Conservation (phyloP, 1,140 invertebrate genomes). For the Neodiprion virginianus region DNA sequence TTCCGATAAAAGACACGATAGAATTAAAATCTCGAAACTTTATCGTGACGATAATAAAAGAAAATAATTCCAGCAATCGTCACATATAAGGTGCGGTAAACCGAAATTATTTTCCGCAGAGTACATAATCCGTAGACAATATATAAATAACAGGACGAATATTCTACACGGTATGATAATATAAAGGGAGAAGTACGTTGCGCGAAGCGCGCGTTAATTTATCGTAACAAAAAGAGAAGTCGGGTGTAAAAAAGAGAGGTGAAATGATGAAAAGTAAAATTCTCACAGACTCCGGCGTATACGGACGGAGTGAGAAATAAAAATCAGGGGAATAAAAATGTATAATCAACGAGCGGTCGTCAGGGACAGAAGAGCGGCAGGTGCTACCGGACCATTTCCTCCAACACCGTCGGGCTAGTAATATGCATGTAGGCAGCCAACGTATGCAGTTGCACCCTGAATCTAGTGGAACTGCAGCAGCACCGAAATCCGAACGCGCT, state of each 20-base stretch:
- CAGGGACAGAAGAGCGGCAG: slow-evolving; percentile 1
- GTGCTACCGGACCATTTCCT: background rate
- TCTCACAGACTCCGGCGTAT: no score
- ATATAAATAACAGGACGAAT: no score
- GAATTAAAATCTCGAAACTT: no score
- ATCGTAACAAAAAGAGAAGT: background rate
- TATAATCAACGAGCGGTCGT: background rate
- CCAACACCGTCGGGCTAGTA: background rate
- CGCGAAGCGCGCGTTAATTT: background rate
- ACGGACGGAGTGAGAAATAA: background rate
- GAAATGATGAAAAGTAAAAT: background rate
- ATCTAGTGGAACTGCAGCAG: background rate
- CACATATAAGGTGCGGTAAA: no score
- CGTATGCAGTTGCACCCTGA: background rate
- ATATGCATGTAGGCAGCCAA: background rate
- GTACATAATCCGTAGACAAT: no score
- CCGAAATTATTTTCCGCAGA: no score
- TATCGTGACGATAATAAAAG: no score
- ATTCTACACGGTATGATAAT: no score
- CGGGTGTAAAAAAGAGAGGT: background rate
- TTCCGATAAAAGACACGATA: no score
- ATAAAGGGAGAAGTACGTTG: background rate
- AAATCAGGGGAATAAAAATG: background rate
- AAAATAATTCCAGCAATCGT: no score
- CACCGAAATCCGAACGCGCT: background rate